Percentiles rank a stretch among this genome's conserved stretches.
phyloP scores from a whole-genome alignment of 2,797 vertebrate genomes.

The Acanthopagrus latus region DNA sequence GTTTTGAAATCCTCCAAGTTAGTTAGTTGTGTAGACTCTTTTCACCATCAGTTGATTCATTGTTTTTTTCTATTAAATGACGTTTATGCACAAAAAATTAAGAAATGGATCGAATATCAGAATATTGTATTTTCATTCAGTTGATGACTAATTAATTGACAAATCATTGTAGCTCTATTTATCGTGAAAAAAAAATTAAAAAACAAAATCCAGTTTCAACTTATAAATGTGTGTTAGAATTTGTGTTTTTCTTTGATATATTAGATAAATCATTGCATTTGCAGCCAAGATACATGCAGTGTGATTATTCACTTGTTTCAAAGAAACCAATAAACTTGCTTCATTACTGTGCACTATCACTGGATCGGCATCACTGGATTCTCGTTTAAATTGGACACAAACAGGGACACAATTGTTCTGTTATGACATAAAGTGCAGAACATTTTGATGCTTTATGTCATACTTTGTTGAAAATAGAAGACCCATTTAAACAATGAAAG shows the following conservation, averaged over 20 bases:
- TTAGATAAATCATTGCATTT: background rate
- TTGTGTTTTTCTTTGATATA: background rate
- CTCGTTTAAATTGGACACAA: constrained; percentile 23
- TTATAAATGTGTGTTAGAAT: background rate
- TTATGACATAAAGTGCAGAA: constrained; percentile 22
- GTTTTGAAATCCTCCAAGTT: background rate
- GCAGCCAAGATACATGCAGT: background rate
- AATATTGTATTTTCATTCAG: too few species aligned
- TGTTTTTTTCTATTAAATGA: too few species aligned
- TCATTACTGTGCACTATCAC: constrained; percentile 5
- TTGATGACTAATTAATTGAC: too few species aligned
- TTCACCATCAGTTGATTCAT: too few species aligned
- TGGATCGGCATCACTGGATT: constrained; percentile 20
- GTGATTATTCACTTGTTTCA: constrained; percentile 14
- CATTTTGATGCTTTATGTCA: constrained; percentile 40
- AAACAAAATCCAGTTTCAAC: background rate
- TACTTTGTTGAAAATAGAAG: constrained; percentile 39
- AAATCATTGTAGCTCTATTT: background rate
- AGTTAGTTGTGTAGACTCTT: background rate
- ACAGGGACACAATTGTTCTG: constrained; percentile 30
- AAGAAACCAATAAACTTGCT: constrained; percentile 19
- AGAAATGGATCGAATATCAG: too few species aligned
- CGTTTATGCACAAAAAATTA: too few species aligned
- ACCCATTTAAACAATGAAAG: constrained; percentile 56
- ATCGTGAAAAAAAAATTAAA: background rate